Conservation (phyloP, 2,797 vertebrate species). For the Schizopygopsis pylzovi region DNA sequence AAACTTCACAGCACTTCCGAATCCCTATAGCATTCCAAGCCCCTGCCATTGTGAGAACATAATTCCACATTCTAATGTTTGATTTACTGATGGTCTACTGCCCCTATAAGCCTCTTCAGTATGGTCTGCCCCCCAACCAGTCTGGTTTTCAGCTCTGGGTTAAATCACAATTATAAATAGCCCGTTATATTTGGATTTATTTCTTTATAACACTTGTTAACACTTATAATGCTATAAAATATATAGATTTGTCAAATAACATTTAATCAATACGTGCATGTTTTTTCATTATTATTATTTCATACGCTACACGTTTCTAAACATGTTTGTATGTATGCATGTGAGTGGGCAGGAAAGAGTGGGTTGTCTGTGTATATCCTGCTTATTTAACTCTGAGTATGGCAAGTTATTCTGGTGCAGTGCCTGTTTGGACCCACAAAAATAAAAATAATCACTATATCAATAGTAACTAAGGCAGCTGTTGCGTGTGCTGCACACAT, state of each 20-base stretch:
- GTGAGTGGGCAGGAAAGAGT: background rate
- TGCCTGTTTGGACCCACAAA: constrained; percentile 38
- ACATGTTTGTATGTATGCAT: background rate
- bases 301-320: background rate
- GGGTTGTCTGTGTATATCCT: constrained; percentile 10
- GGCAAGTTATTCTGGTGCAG: constrained; percentile 40
- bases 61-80: constrained; percentile 25
- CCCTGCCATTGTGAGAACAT: constrained; percentile 24
- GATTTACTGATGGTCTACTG: constrained; percentile 19
- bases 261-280: background rate
- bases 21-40: constrained; percentile 21
- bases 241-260: too few species aligned
- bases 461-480: constrained; percentile 34
- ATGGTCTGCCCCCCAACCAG: background rate
- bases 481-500: background rate
- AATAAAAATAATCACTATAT: constrained; percentile 38
- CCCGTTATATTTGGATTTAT: background rate
- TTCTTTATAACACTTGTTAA: background rate
- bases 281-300: background rate
- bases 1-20: constrained; percentile 32
- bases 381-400: constrained; percentile 14
- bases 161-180: background rate
- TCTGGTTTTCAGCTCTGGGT: background rate
- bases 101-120: background rate
- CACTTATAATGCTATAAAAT: too few species aligned